Base-by-base conservation (phyloP, 2,888 invertebrate genomes). In the Tenthredo notha region DNA sequence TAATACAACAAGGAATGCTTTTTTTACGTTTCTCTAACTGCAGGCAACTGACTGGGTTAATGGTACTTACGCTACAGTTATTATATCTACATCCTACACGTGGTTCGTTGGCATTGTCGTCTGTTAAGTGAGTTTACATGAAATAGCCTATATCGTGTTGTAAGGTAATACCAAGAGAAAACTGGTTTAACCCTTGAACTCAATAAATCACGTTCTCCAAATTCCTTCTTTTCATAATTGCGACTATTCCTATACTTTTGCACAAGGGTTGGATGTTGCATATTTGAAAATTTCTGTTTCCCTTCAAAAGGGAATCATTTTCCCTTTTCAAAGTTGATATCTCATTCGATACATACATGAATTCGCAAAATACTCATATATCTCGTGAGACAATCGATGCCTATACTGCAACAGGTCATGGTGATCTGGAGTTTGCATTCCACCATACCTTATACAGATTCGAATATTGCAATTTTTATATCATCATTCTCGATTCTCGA, bases 141-240 rank as follows among this genome's bases (percentile, higher is more conserved):
- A 4, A 37, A 61, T 54, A 25, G 9, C 15, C 58, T 18, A 54
- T 80, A 33, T 50, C 75, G 25, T 25, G 54, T 54, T 50, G 33
- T 33, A 67, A 84, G 84, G 84, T 77, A 84, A 82, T 84, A 47
- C 75, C 78, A 37, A 85, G 85, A 84, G 84, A 86, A 85, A 85
- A 86, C 84, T 78, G 72, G 84, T 84, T 86, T 85, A 85, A 86
- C 86, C 86, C 86, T 86, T 85, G 86, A 86, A 85, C 86, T 86
- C 86, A 85, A 47, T 75, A 85, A 85, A 21, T 9, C 47, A 10
- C 29, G 58, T 74, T 61, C 84, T 74, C 82, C 77, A 47, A 83
- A 83, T 67, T 83, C 21, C 15, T 15, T 80, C 9, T 37, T 40
- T 25, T 54, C 77, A 54, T 77, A 29, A 33, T 77, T n/a, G n/a